Conservation (phyloP, 1,140 invertebrate genomes). For the Heliconius nattereri region DNA sequence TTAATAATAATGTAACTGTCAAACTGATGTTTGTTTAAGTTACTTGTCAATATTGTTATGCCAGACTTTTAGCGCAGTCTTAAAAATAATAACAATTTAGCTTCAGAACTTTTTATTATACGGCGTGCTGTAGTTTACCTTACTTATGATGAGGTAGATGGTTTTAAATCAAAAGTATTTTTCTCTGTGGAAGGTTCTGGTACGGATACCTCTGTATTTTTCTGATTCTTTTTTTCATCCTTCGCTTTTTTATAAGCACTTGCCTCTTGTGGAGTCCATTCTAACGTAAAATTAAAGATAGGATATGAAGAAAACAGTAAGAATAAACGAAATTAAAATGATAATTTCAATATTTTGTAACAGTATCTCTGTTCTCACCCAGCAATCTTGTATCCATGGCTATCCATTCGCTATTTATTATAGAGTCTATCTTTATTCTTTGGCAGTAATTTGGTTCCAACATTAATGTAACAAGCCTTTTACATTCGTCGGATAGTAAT, state of each 20-base stretch:
- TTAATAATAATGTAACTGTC: constrained; percentile 6
- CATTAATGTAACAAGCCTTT: constrained; percentile 76
- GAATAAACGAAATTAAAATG: not conserved
- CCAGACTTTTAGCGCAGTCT: not conserved
- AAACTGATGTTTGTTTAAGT: not conserved
- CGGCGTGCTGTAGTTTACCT: not conserved
- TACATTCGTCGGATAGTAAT: not conserved
- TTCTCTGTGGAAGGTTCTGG: constrained; percentile 53
- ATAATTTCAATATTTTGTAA: constrained; percentile 1
- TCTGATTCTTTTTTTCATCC: constrained; percentile 52
- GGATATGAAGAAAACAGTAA: not conserved
- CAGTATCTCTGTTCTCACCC: constrained; percentile 45
- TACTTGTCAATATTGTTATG: constrained; percentile 4
- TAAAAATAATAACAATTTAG: not conserved
- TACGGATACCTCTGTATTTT: constrained; percentile 38
- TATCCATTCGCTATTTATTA: constrained; percentile 77
- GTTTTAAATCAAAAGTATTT: constrained; percentile 44
- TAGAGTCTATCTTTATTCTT: constrained; percentile 73
- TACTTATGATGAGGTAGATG: constrained; percentile 60
- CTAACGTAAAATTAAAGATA: constrained; percentile 42
- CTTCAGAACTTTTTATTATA: not conserved
- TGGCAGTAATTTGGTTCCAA: constrained; percentile 85
- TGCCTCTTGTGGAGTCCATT: constrained; percentile 69
- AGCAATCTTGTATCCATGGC: constrained; percentile 80
- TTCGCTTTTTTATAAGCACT: constrained; percentile 65